A percentile compares a stretch with the other conserved stretches of the same genome.
Evolutionary conservation across 2,113 vertebrate genomes (phyloP).

Genomic region (Muntiacus muntjak): DNA sequence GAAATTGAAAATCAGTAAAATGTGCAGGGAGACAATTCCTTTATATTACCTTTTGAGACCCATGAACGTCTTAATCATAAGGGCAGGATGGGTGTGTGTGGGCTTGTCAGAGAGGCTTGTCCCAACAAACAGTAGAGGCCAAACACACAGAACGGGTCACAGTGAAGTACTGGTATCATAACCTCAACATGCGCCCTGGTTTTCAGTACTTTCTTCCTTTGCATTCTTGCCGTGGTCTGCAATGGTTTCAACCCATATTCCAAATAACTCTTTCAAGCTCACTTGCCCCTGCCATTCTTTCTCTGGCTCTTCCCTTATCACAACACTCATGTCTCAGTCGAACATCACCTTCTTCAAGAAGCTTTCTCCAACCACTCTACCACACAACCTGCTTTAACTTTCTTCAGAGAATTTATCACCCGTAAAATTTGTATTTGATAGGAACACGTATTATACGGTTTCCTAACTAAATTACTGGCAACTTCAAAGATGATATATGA

Average conservation of each 20-base stretch:
- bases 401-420: neutral
- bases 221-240: neutral
- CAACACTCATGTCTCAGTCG: neutral
- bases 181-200: neutral
- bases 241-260: neutral
- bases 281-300: neutral
- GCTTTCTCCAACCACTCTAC: neutral
- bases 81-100: accelerated
- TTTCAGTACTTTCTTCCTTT: neutral
- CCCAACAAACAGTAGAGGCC: neutral
- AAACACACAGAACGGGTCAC: neutral
- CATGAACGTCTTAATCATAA: neutral
- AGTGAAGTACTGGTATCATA: accelerated
- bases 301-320: neutral
- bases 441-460: neutral
- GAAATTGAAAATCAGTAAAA: neutral
- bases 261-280: neutral
- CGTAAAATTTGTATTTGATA: neutral
- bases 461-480: neutral
- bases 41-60: neutral
- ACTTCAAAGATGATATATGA: neutral
- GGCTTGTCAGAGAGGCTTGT: neutral
- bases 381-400: neutral
- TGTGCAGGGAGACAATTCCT: neutral
- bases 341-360: neutral